Evolutionary conservation across 2,797 vertebrate species (phyloP), one percentile per base, ranked within the genome.

Genomic region (Phrynocephalus vlangalii): DNA sequence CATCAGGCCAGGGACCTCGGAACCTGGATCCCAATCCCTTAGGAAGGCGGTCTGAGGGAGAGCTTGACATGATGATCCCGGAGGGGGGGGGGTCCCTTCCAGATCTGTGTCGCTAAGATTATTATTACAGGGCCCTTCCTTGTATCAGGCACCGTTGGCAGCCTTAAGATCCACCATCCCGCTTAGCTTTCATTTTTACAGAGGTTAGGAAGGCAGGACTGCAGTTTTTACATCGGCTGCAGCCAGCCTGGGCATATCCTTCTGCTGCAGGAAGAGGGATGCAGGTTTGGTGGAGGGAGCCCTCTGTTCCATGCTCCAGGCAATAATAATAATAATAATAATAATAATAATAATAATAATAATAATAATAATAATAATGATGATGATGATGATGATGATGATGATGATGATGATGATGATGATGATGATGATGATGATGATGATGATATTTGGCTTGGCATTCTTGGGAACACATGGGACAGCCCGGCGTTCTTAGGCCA

Each of bases 241-340:
- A 16, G 60, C 60, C 60, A 16, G 60, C 60, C 60, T 20, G 60
- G 60, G 16, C 2, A 15, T 16, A 1, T 44, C 11, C 26, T 56
- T 38, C 71, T 26, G 24, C 3, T 20, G 22, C 10, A 33, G 5
- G 20, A 52, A 63, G 18, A 63, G 60, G 18, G 16, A 0, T 38
- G 6, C 4, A 18, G 18, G 52, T n/a, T 30, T 48, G 0, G n/a
- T 30, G 22, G 0, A 0, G 10, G 77, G 79, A 70, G 6, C 50
- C 7, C 38, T 67, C 44, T 4, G 11, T 6, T 28, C 24, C 10
- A 13, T 13, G 26, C 24, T 80, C 50, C 2, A 11, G 26, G 30
- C 28, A 44, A 44, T 60, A 44, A 44, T 44, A 44, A 44, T 44
- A 44, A 44, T 44, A 33, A 44, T 44, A 44, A 44, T 44, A 44